Percentiles rank a stretch among this genome's conserved stretches.
Conservation (phyloP, 2,113 vertebrate genomes). For the Heptranchias perlo region DNA sequence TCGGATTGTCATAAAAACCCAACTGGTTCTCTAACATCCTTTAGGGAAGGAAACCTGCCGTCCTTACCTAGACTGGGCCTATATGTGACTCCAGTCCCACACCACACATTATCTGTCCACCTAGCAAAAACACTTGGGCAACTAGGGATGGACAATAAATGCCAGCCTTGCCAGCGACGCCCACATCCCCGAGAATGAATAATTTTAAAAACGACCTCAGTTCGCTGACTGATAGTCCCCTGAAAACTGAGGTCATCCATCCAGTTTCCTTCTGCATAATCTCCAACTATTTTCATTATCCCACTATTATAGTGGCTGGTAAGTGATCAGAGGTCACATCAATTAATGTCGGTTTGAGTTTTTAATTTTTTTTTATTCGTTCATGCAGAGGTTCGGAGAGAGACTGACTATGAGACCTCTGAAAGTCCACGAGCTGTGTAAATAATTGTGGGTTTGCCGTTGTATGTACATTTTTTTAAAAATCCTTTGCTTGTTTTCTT, state of each 20-base stretch:
- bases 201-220: neutral
- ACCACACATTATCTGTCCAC: no score
- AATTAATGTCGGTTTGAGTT: neutral
- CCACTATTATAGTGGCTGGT: neutral
- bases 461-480: conserved; percentile 3
- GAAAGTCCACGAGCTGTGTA: neutral
- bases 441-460: conserved; percentile 21
- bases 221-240: neutral
- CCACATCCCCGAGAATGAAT: neutral
- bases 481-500: conserved; percentile 27
- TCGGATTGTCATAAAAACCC: neutral
- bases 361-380: no score
- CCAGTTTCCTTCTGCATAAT: neutral
- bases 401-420: neutral
- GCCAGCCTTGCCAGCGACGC: neutral
- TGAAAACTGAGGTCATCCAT: neutral
- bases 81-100: neutral
- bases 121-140: neutral
- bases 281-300: neutral
- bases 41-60: neutral
- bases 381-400: neutral
- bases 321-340: neutral
- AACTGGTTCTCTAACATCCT: neutral
- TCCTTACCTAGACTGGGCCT: neutral
- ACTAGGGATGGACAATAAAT: no score